Conservation (phyloP, 1,140 invertebrate species). For the Goniozus legneri region DNA sequence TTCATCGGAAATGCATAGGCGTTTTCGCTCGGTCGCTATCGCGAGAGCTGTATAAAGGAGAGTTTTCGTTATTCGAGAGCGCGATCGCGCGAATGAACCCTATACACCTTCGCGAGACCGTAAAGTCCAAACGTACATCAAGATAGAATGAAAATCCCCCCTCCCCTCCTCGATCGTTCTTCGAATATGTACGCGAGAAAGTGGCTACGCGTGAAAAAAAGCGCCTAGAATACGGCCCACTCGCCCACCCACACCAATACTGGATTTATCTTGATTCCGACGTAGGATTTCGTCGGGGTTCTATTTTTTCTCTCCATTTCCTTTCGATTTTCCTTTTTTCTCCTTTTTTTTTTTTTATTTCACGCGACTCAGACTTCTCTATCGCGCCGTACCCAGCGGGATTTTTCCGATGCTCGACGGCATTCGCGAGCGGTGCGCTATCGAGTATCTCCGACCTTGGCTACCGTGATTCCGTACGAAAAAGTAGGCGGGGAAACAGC, state of each 20-base stretch:
- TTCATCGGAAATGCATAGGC: conserved; percentile 54
- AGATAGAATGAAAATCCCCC: conserved; percentile 42
- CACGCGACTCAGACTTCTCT: conserved; percentile 5
- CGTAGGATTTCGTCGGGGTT: conserved; percentile 35
- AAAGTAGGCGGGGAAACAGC: too few relatives aligned
- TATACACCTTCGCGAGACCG: too few relatives aligned
- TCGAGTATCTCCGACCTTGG: too few relatives aligned
- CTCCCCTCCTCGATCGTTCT: neutral
- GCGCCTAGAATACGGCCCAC: too few relatives aligned
- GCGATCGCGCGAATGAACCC: conserved; percentile 7
- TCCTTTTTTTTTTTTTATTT: conserved; percentile 1
- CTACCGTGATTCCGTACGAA: too few relatives aligned
- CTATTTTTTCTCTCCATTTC: conserved; percentile 21
- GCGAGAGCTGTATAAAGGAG: conserved; percentile 6
- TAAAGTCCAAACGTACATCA: conserved; percentile 42
- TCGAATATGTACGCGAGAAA: conserved; percentile 7
- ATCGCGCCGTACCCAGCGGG: conserved; percentile 5
- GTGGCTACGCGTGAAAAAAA: conserved; percentile 6
- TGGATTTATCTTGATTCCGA: conserved; percentile 23
- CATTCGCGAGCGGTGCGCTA: too few relatives aligned
- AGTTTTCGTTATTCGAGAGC: neutral
- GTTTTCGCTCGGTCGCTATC: conserved; percentile 22
- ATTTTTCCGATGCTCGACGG: too few relatives aligned
- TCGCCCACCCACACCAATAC: conserved; percentile 9
- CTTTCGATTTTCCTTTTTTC: conserved; percentile 9